phyloP scores from a whole-genome alignment of 2,113 vertebrate species.

The Gasterosteus aculeatus region DNA sequence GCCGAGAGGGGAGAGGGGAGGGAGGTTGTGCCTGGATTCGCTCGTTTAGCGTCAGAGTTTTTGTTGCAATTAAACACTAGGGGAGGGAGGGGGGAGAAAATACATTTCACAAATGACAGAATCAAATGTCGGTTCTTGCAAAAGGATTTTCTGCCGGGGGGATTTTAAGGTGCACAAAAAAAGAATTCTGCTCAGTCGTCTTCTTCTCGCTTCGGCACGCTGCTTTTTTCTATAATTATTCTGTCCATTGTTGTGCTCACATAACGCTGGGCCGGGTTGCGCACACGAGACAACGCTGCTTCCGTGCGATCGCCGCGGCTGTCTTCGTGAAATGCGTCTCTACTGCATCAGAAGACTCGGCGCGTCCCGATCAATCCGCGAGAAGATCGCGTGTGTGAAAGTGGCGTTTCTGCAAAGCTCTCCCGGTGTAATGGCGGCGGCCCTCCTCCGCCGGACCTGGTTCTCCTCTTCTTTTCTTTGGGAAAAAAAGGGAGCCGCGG shows the following conservation, averaged over 20 bases:
- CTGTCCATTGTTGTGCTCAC: conserved; percentile 83
- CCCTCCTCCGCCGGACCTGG: conserved; percentile 77
- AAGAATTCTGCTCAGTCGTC: conserved; percentile 37
- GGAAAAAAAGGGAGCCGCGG: conserved; percentile 76
- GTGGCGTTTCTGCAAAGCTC: conserved; percentile 72
- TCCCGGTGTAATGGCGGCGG: conserved; percentile 82
- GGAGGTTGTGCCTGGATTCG: conserved; percentile 27
- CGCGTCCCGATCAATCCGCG: conserved; percentile 42
- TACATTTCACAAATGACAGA: conserved; percentile 52
- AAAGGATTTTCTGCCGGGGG: background rate
- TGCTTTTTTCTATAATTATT: conserved; percentile 79
- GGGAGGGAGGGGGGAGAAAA: conserved; percentile 15
- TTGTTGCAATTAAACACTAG: conserved; percentile 54
- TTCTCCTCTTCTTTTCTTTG: conserved; percentile 79
- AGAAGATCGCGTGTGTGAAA: conserved; percentile 68
- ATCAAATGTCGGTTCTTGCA: conserved; percentile 33
- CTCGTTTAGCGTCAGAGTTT: conserved; percentile 29
- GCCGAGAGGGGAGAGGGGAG: background rate
- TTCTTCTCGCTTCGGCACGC: conserved; percentile 73
- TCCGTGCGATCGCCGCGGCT: conserved; percentile 41
- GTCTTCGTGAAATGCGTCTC: conserved; percentile 38
- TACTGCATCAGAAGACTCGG: conserved; percentile 29
- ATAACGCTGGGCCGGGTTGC: conserved; percentile 70
- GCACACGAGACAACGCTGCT: conserved; percentile 65
- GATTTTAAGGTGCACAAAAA: conserved; percentile 37